Percentiles rank a stretch among this genome's conserved stretches.
These are phyloP conservation scores for Synodontis membranacea DNA, from an alignment of 2,113 vertebrate species.

Conservation along the genomic window DNA sequence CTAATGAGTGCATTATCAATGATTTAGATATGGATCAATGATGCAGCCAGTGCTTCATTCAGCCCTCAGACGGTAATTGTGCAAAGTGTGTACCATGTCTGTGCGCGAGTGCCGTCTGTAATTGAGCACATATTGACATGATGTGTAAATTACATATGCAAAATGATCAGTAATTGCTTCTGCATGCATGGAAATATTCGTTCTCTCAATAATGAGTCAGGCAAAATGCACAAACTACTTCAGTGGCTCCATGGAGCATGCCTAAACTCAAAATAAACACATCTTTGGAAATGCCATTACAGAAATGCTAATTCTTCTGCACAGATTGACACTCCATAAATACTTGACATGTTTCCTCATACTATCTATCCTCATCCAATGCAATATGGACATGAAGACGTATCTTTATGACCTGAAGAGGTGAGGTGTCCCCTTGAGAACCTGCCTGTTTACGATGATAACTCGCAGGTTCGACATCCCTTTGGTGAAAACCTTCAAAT, in stretches of 20 bases:
- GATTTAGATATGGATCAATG: slow-evolving; percentile 65
- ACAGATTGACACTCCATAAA: slow-evolving; percentile 59
- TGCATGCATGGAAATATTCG: slow-evolving; percentile 72
- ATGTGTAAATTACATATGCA: slow-evolving; percentile 61
- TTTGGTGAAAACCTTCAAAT: slow-evolving; percentile 70
- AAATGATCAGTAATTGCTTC: slow-evolving; percentile 76
- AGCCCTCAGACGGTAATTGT: slow-evolving; percentile 66
- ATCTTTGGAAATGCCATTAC: slow-evolving; percentile 47
- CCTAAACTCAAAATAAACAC: slow-evolving; percentile 65
- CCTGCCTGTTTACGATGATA: slow-evolving; percentile 71
- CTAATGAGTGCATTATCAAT: slow-evolving; percentile 41
- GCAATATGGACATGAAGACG: slow-evolving; percentile 61
- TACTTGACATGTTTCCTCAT: slow-evolving; percentile 43
- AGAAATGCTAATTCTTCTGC: slow-evolving; percentile 57
- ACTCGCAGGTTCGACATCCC: slow-evolving; percentile 70
- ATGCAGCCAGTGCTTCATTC: slow-evolving; percentile 54
- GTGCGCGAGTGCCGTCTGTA: slow-evolving; percentile 64
- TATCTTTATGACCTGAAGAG: slow-evolving; percentile 54
- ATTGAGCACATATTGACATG: slow-evolving; percentile 71
- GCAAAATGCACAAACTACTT: slow-evolving; percentile 65
- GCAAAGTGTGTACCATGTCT: slow-evolving; percentile 61
- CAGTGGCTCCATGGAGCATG: slow-evolving; percentile 60
- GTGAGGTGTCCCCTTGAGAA: slow-evolving; percentile 67
- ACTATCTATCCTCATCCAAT: slow-evolving; percentile 58
- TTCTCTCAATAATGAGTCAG: slow-evolving; percentile 68